These are phyloP conservation scores for Phyto melanocephala DNA, from an alignment of 2,888 invertebrate genomes.

Conservation along the genomic window DNA sequence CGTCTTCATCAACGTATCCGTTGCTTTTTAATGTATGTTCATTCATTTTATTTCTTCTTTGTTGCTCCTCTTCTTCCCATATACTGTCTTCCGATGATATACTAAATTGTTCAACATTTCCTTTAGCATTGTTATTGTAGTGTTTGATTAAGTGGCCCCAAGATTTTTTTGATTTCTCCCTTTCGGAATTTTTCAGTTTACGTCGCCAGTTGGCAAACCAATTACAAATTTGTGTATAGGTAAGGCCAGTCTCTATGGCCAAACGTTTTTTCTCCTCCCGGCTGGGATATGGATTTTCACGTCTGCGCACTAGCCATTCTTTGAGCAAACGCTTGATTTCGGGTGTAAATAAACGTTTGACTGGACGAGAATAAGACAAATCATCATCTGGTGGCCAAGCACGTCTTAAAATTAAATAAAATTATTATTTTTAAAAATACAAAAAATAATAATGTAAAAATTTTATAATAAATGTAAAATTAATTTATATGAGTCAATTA, in stretches of 20 bases:
- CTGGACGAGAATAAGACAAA: constrained; percentile 82
- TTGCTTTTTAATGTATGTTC: constrained; percentile 53
- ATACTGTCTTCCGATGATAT: constrained; percentile 89
- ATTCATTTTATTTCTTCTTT: constrained; percentile 40
- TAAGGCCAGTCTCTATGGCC: constrained; percentile 86
- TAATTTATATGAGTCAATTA: no score
- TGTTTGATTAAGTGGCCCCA: constrained; percentile 86
- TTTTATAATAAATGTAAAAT: no score
- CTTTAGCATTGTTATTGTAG: constrained; percentile 87
- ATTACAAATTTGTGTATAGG: constrained; percentile 88
- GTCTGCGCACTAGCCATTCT: constrained; percentile 87
- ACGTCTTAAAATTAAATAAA: constrained; percentile 69
- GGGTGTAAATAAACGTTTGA: constrained; percentile 87
- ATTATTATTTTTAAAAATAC: not conserved
- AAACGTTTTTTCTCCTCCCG: constrained; percentile 87
- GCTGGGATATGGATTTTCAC: constrained; percentile 89
- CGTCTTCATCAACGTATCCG: constrained; percentile 67
- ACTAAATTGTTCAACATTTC: constrained; percentile 89
- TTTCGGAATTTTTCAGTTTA: constrained; percentile 87
- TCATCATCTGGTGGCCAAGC: constrained; percentile 77
- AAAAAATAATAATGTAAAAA: no score
- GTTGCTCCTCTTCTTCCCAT: constrained; percentile 82
- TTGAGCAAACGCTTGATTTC: constrained; percentile 88
- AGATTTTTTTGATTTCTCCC: constrained; percentile 84
- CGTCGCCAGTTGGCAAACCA: constrained; percentile 92